phyloP scores from a whole-genome alignment of 2,888 invertebrate genomes.

The Adelognathus sp. region DNA sequence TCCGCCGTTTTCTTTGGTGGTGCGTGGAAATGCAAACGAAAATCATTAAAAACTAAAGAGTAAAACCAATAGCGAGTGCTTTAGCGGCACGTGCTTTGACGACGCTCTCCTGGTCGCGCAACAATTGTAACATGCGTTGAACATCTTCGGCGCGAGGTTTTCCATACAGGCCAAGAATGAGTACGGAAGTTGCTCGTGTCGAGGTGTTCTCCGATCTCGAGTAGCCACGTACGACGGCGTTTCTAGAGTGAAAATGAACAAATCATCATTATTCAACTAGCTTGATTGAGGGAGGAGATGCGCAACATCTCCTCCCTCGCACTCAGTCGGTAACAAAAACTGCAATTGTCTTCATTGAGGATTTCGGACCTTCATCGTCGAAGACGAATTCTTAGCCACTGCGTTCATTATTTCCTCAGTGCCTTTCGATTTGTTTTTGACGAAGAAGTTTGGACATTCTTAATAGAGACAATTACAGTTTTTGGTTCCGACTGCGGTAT shows the following conservation, averaged over 20 bases:
- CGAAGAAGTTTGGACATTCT: too few species aligned
- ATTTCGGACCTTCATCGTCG: too few species aligned
- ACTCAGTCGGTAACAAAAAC: too few species aligned
- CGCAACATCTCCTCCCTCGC: too few species aligned
- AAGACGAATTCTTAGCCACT: too few species aligned
- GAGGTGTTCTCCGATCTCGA: slow-evolving; percentile 73
- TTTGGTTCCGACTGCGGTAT: too few species aligned
- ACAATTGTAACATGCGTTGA: slow-evolving; percentile 75
- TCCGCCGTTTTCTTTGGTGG: neutral
- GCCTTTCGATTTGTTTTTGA: too few species aligned
- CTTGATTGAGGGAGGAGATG: neutral
- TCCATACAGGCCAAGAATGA: slow-evolving; percentile 75
- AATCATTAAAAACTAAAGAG: slow-evolving; percentile 24
- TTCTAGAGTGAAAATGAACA: slow-evolving; percentile 62
- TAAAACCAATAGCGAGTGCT: slow-evolving; percentile 71
- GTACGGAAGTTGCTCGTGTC: slow-evolving; percentile 73
- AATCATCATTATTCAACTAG: neutral
- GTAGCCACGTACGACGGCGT: slow-evolving; percentile 75
- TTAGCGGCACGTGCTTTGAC: slow-evolving; percentile 75
- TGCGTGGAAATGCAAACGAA: neutral
- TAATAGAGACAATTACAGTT: too few species aligned
- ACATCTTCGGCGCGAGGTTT: slow-evolving; percentile 74
- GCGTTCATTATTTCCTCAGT: too few species aligned
- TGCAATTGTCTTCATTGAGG: too few species aligned
- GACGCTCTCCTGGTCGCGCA: slow-evolving; percentile 71